Evolutionary conservation across 1,140 invertebrate species (phyloP), one percentile per base, ranked within the genome.

Genomic region (Drosophila orosa): DNA sequence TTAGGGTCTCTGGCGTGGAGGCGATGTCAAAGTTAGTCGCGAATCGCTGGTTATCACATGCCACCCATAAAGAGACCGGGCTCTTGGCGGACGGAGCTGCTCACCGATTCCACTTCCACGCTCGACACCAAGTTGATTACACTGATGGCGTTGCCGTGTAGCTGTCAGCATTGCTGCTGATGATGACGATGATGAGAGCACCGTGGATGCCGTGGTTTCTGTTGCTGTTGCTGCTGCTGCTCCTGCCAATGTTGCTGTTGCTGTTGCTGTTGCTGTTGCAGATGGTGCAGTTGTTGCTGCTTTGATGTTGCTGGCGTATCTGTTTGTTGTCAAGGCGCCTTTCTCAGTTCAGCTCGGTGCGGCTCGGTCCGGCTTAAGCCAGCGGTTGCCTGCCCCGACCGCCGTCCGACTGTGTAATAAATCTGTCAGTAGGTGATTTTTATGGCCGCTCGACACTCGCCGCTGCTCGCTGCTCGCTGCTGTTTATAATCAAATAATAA

Each of bases 391-490:
- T 42, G 24, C 45, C 58, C 57, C 61, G 12, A 52, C 42, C 59
- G 12, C 52, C 65, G 72, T 60, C 80, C 65, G 55, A 57, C 78
- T 78, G 80, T 89, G 84, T 87, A 87, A 90, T 87, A 90, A 87
- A 90, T 87, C 80, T 87, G 85, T 87, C 84, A 87, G 85, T 84
- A 87, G 85, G 84, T 87, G 84, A 90, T 87, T 87, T 87, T 87
- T 89, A 87, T 87, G 84, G 84, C 76, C 80, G 85, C 84, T 87
- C 83, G 79, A 86, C 83, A 83, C 83, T 87, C 71, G 63, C 77
- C 78, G 77, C 77, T 35, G 55, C 56, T 65, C 45, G 39, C 55
- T 67, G 58, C 63, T 74, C 57, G 75, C 80, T 83, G 83, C 82
- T 87, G 83, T 79, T 86, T 86, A 86, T 86, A 86, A 86, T 86